These are phyloP conservation scores for Tadarida brasiliensis DNA, from an alignment of 2,797 vertebrate species.

Conservation along the genomic window DNA sequence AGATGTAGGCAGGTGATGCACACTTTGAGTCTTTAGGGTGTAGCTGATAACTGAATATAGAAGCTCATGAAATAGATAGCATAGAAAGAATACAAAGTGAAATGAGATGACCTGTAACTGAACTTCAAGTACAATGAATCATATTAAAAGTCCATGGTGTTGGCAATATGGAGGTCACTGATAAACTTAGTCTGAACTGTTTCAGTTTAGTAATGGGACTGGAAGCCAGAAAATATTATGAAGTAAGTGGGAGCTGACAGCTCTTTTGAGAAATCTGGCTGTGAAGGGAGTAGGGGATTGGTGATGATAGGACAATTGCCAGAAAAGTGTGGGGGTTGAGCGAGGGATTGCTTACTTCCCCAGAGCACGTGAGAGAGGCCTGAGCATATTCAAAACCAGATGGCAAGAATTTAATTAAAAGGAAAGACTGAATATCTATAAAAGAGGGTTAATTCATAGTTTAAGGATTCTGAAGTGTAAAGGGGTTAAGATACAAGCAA, in stretches of 20 bases:
- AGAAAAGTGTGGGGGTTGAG: not conserved
- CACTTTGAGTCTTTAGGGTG: not conserved
- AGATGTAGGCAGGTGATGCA: not conserved
- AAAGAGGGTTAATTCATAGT: not conserved
- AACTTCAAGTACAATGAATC: conserved; percentile 12
- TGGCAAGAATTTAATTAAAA: not conserved
- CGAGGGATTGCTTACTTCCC: not conserved
- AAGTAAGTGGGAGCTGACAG: not conserved
- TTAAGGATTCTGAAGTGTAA: not conserved
- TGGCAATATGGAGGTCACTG: conserved; percentile 23
- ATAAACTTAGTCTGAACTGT: not conserved
- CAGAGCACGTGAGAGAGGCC: not conserved
- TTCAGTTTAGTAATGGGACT: not conserved
- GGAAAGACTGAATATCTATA: not conserved
- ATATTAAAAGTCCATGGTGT: not conserved
- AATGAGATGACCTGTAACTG: not conserved
- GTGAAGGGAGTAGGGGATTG: not conserved
- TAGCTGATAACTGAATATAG: not conserved
- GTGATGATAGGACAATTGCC: not conserved
- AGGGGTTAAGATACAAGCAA: not conserved
- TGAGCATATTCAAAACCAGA: conserved; percentile 18
- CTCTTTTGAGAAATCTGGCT: not conserved
- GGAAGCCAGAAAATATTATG: not conserved
- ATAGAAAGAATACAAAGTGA: not conserved
- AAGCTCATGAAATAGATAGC: not conserved